A percentile compares a stretch with the other conserved stretches of the same genome.
These are phyloP conservation scores for Holothuria leucospilota DNA, from an alignment of 53 echinoderm and acorn worm genomes.

Conservation along the genomic window DNA sequence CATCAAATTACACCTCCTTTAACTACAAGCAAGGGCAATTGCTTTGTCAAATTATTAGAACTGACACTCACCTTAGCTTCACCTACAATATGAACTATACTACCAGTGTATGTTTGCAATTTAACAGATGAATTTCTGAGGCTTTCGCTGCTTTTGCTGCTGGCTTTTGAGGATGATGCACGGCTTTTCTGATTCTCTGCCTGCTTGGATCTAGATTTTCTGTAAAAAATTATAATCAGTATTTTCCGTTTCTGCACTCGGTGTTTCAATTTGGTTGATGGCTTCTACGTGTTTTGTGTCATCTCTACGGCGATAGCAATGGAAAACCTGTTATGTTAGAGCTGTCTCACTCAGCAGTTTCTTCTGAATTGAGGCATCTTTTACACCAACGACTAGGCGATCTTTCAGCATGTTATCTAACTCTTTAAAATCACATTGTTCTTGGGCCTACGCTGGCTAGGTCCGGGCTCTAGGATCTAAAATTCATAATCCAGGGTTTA, in stretches of 20 bases:
- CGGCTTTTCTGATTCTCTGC: background rate
- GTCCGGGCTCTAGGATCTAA: too few relatives aligned
- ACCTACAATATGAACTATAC: slow-evolving; percentile 18
- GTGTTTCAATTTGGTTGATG: too few relatives aligned
- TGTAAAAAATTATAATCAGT: too few relatives aligned
- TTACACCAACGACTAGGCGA: slow-evolving; percentile 56
- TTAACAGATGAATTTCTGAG: background rate
- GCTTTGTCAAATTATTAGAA: slow-evolving; percentile 14
- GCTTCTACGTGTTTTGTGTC: too few relatives aligned
- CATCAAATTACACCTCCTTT: slow-evolving; percentile 50
- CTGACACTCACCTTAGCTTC: slow-evolving; percentile 16
- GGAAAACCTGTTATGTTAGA: slow-evolving; percentile 46
- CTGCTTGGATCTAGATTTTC: background rate
- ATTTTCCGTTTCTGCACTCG: too few relatives aligned
- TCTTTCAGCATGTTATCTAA: slow-evolving; percentile 61
- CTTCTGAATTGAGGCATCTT: too few relatives aligned
- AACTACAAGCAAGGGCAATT: slow-evolving; percentile 52
- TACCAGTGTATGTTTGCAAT: slow-evolving; percentile 54
- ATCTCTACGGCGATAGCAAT: too few relatives aligned
- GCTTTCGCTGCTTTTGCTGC: slow-evolving; percentile 15
- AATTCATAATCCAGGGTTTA: too few relatives aligned
- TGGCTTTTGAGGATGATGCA: background rate
- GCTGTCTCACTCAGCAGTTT: too few relatives aligned
- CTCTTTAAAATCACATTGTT: slow-evolving; percentile 69
- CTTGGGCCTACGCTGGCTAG: too few relatives aligned